Conservation (phyloP, 64 coral and sea anemone genomes). For the Montipora sp. region DNA sequence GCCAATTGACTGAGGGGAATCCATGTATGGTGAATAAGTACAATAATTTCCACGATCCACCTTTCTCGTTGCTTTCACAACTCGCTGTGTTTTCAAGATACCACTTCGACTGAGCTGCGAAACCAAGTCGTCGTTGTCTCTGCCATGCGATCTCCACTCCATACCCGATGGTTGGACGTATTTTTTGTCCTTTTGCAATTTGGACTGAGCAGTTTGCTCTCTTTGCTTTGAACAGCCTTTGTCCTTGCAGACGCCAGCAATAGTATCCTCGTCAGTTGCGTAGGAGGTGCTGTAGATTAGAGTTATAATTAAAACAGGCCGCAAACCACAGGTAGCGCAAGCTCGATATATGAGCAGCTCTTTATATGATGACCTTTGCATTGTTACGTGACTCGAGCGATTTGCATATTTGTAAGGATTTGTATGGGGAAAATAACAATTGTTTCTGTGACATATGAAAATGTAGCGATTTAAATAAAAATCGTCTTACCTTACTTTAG, state of each 20-base stretch:
- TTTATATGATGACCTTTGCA: no score
- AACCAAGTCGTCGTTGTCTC: constrained; percentile 84
- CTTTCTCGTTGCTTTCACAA: constrained; percentile 81
- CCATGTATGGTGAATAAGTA: constrained; percentile 67
- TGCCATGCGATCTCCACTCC: constrained; percentile 98
- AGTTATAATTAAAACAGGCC: background rate
- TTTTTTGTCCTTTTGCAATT: constrained; percentile 34
- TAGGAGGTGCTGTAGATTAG: background rate
- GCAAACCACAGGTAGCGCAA: background rate
- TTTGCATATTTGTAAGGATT: no score
- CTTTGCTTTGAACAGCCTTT: constrained; percentile 8
- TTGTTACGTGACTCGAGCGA: no score
- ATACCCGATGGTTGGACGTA: constrained; percentile 71
- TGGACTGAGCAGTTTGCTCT: background rate
- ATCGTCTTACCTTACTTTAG: no score
- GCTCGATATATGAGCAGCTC: no score
- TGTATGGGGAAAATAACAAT: no score
- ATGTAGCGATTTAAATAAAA: no score
- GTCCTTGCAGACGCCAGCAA: constrained; percentile 43
- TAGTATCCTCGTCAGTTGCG: background rate
- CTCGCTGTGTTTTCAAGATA: constrained; percentile 76
- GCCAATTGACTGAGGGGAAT: constrained; percentile 93
- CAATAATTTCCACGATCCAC: constrained; percentile 90
- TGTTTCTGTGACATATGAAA: no score
- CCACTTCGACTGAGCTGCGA: constrained; percentile 69